These are phyloP conservation scores for Eristalis pertinax DNA, from an alignment of 2,888 invertebrate species.

Conservation along the genomic window DNA sequence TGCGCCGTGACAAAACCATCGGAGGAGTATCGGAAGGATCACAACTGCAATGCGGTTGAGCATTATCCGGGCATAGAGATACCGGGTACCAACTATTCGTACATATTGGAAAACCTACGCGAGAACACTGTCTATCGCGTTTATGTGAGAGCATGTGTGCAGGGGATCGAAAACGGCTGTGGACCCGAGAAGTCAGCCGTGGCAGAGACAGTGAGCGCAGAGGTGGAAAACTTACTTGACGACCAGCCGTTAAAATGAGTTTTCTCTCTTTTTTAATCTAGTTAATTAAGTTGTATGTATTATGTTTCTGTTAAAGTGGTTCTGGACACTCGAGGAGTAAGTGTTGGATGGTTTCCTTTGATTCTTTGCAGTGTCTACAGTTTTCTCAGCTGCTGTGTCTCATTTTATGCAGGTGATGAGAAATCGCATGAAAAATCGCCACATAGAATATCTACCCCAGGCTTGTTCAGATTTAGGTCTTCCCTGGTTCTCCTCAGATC, in stretches of 20 bases:
- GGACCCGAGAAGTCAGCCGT: constrained; percentile 74
- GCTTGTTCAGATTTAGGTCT: too few species aligned
- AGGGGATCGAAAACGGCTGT: constrained; percentile 76
- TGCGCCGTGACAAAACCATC: constrained; percentile 73
- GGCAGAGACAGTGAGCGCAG: constrained; percentile 74
- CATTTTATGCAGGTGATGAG: too few species aligned
- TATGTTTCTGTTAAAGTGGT: too few species aligned
- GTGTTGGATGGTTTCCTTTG: too few species aligned
- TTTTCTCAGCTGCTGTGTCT: too few species aligned
- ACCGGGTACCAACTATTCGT: constrained; percentile 73
- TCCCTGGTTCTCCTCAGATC: too few species aligned
- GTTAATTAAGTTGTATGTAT: not conserved
- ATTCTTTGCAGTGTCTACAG: too few species aligned
- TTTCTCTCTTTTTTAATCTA: not conserved
- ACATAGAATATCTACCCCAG: too few species aligned
- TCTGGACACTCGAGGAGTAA: too few species aligned
- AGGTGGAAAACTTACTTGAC: constrained; percentile 51
- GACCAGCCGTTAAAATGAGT: not conserved
- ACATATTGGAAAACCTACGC: constrained; percentile 71
- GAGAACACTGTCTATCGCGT: constrained; percentile 75
- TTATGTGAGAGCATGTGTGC: constrained; percentile 77
- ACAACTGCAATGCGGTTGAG: constrained; percentile 74
- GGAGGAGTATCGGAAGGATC: constrained; percentile 71
- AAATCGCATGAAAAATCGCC: too few species aligned
- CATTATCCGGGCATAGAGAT: constrained; percentile 72